Evolutionary conservation across 2,888 invertebrate species (phyloP).

Genomic region (Branchipolynoe longqiensis): DNA sequence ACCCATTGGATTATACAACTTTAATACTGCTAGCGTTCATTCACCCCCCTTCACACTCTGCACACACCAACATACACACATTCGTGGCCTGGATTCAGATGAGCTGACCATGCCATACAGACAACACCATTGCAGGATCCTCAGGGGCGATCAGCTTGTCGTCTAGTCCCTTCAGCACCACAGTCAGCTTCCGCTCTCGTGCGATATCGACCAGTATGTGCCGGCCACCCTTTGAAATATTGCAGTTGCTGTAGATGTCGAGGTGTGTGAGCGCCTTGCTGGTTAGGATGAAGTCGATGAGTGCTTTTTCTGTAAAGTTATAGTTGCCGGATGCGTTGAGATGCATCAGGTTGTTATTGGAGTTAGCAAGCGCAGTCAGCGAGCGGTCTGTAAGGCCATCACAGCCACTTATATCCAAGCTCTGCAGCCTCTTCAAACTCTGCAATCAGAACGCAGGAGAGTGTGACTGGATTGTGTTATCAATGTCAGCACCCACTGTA

Average conservation of each 20-base stretch:
- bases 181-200: constrained; percentile 68
- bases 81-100: too few relatives aligned
- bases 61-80: not conserved
- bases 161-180: constrained; percentile 70
- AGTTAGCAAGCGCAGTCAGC: constrained; percentile 69
- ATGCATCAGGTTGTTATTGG: constrained; percentile 69
- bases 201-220: constrained; percentile 68
- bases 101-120: not conserved
- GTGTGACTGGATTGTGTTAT: not conserved
- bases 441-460: constrained; percentile 70
- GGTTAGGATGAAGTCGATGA: constrained; percentile 71
- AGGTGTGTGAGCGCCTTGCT: constrained; percentile 70
- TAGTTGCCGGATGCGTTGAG: constrained; percentile 72
- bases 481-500: too few relatives aligned
- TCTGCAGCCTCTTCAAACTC: constrained; percentile 74
- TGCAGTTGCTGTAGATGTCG: constrained; percentile 73
- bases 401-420: constrained; percentile 74
- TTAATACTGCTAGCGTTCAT: too few relatives aligned
- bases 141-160: constrained; percentile 68
- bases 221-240: constrained; percentile 69
- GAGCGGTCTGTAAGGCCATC: constrained; percentile 75
- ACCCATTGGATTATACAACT: too few relatives aligned
- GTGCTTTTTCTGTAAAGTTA: constrained; percentile 70
- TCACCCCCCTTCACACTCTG: not conserved
- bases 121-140: constrained; percentile 22